Conservation (phyloP, 2,113 vertebrate genomes). For the Neopipo cinnamomea region DNA sequence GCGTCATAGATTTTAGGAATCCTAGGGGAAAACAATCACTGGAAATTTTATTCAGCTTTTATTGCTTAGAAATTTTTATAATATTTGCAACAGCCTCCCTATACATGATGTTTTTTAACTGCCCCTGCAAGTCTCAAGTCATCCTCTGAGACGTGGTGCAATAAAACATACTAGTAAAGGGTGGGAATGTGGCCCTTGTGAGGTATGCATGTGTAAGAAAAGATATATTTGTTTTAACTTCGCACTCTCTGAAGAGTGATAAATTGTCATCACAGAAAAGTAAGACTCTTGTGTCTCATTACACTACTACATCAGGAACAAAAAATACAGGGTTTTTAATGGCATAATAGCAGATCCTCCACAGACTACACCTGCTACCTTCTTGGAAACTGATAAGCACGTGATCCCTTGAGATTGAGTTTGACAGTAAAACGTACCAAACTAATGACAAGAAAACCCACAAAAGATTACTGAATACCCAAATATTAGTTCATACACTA, state of each 20-base stretch:
- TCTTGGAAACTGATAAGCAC: background rate
- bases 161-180: background rate
- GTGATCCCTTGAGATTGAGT: background rate
- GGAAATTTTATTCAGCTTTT: background rate
- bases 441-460: background rate
- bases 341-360: background rate
- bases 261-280: background rate
- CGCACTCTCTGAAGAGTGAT: background rate
- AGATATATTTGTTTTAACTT: background rate
- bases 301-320: background rate
- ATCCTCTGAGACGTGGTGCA: background rate
- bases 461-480: background rate
- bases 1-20: background rate
- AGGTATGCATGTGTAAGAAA: background rate
- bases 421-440: background rate
- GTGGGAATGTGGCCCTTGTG: background rate
- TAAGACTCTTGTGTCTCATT: background rate
- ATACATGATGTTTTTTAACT: background rate
- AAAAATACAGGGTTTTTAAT: background rate
- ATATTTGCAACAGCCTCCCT: background rate
- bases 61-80: background rate
- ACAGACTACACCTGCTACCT: background rate
- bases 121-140: background rate
- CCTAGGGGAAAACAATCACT: background rate
- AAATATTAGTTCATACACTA: background rate